A percentile compares a stretch with the other conserved stretches of the same genome.
Conservation (phyloP, 2,797 vertebrate species). For the Nyctibius grandis region DNA sequence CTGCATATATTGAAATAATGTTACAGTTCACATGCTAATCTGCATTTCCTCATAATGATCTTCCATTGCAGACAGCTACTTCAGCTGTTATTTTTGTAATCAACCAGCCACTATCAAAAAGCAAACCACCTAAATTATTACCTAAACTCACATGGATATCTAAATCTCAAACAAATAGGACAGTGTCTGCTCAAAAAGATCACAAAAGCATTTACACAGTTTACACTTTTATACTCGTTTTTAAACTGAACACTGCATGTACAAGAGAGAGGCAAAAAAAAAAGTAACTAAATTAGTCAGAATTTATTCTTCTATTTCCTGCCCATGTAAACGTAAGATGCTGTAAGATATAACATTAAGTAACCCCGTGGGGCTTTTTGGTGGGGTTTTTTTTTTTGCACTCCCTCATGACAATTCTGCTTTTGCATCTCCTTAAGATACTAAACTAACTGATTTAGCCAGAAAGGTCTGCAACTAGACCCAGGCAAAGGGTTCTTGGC, state of each 20-base stretch:
- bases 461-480: background rate
- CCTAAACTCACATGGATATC: background rate
- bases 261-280: background rate
- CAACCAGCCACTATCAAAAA: background rate
- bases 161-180: background rate
- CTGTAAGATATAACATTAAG: background rate
- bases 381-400: too few species aligned
- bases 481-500: background rate
- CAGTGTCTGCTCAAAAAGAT: background rate
- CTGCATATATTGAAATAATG: background rate
- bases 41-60: background rate
- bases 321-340: fast-evolving
- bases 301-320: background rate
- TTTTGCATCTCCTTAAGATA: background rate
- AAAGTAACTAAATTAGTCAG: background rate
- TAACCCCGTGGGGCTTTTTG: background rate
- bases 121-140: background rate
- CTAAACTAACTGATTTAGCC: background rate
- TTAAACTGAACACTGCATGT: background rate
- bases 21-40: background rate
- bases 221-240: background rate
- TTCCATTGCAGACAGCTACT: background rate
- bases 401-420: background rate
- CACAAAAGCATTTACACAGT: background rate
- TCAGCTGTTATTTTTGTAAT: background rate